Evolutionary conservation across 2,113 vertebrate genomes (phyloP).

Genomic region (Phodopus roborovskii): DNA sequence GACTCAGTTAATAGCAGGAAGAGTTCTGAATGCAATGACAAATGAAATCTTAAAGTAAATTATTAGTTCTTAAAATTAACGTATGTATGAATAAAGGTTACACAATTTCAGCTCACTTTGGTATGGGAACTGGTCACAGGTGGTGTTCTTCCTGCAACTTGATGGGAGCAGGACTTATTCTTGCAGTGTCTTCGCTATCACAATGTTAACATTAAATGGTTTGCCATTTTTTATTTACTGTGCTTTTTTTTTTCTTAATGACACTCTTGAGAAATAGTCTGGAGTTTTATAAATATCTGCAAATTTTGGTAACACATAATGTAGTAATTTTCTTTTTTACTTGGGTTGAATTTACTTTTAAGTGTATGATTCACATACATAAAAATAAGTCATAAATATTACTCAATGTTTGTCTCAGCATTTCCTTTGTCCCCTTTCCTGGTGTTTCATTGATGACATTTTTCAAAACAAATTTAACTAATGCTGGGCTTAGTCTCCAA

Average conservation of each 20-base stretch:
- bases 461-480: conserved; percentile 87
- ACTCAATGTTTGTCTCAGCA: conserved; percentile 75
- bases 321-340: conserved; percentile 73
- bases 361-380: conserved; percentile 67
- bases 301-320: conserved; percentile 75
- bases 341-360: conserved; percentile 74
- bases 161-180: conserved; percentile 41
- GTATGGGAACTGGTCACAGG: conserved; percentile 45
- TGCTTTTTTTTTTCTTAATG: conserved; percentile 27
- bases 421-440: conserved; percentile 79
- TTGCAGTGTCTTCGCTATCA: neutral
- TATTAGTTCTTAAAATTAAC: conserved; percentile 18
- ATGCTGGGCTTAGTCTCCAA: conserved; percentile 84
- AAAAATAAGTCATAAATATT: conserved; percentile 71
- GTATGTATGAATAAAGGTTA: conserved; percentile 42
- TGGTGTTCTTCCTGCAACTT: conserved; percentile 16
- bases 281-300: conserved; percentile 70
- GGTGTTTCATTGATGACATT: conserved; percentile 86
- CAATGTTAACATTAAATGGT: conserved; percentile 63
- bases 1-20: conserved; percentile 45
- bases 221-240: conserved; percentile 70
- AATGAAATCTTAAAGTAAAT: conserved; percentile 14
- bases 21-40: neutral
- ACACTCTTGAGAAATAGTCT: conserved; percentile 52
- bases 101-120: conserved; percentile 44